phyloP scores from a whole-genome alignment of 2,888 invertebrate genomes.

The Candidula unifasciata region DNA sequence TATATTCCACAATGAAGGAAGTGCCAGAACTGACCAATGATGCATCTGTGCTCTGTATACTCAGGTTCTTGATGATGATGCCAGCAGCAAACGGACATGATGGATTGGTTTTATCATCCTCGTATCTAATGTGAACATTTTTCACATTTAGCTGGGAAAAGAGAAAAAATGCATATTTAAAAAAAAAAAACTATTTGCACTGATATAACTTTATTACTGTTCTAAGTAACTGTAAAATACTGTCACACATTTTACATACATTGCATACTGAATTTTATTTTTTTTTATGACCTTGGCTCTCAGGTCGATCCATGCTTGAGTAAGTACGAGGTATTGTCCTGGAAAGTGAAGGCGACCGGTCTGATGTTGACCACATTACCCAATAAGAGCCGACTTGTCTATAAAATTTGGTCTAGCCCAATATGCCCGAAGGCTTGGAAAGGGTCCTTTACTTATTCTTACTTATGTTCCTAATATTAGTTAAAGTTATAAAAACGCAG shows the following conservation, averaged over 20 bases:
- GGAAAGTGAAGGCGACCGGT: too few species aligned
- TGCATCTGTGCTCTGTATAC: slow-evolving; percentile 94
- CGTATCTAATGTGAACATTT: slow-evolving; percentile 97
- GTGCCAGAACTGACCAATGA: slow-evolving; percentile 82
- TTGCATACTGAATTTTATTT: not conserved
- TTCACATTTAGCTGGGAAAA: slow-evolving; percentile 87
- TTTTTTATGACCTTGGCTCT: too few species aligned
- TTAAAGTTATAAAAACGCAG: too few species aligned
- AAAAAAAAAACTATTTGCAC: not conserved
- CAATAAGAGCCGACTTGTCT: too few species aligned
- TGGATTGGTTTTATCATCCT: slow-evolving; percentile 88
- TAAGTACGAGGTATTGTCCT: too few species aligned
- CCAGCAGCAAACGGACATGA: slow-evolving; percentile 89
- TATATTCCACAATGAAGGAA: too few species aligned
- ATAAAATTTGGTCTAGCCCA: too few species aligned
- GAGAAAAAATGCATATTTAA: not conserved
- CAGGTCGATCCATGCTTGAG: too few species aligned
- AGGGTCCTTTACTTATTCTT: too few species aligned
- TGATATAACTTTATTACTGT: not conserved
- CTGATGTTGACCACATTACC: too few species aligned
- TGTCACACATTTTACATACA: not conserved
- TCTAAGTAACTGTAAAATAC: not conserved
- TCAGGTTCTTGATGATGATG: slow-evolving; percentile 87
- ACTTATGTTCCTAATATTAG: too few species aligned
- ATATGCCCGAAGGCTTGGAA: too few species aligned